Conservation (phyloP, 2,888 invertebrate species). For the Agonopterix arenella region DNA sequence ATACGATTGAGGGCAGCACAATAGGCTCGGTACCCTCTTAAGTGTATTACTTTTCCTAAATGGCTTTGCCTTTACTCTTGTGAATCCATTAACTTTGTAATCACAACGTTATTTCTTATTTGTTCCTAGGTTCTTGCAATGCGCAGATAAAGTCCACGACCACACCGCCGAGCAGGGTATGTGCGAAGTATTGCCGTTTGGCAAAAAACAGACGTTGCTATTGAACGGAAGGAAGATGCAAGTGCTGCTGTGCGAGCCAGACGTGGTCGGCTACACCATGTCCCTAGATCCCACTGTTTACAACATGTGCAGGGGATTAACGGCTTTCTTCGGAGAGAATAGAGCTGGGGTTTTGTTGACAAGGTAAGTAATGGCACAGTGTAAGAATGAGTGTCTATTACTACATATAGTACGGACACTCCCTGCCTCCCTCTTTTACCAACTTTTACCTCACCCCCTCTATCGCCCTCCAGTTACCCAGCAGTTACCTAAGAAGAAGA, state of each 20-base stretch:
- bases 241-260: constrained; percentile 58
- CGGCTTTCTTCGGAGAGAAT: constrained; percentile 73
- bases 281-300: constrained; percentile 61
- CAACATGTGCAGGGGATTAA: constrained; percentile 72
- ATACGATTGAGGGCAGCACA: too few species aligned
- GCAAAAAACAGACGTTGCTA: constrained; percentile 56
- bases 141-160: constrained; percentile 61
- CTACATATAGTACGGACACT: too few species aligned
- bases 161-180: constrained; percentile 66
- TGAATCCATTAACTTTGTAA: neutral
- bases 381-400: too few species aligned
- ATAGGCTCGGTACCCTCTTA: too few species aligned
- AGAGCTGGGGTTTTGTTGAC: constrained; percentile 68
- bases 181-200: constrained; percentile 63
- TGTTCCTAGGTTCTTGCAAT: constrained; percentile 51
- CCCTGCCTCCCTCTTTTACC: too few species aligned
- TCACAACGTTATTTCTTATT: neutral
- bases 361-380: constrained; percentile 41
- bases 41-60: too few species aligned
- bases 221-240: constrained; percentile 63
- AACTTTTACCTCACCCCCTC: too few species aligned
- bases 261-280: constrained; percentile 68
- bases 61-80: too few species aligned
- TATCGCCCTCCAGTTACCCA: too few species aligned
- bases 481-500: too few species aligned